phyloP scores from a whole-genome alignment of 1,140 invertebrate genomes.

The Chlorops oryzae region DNA sequence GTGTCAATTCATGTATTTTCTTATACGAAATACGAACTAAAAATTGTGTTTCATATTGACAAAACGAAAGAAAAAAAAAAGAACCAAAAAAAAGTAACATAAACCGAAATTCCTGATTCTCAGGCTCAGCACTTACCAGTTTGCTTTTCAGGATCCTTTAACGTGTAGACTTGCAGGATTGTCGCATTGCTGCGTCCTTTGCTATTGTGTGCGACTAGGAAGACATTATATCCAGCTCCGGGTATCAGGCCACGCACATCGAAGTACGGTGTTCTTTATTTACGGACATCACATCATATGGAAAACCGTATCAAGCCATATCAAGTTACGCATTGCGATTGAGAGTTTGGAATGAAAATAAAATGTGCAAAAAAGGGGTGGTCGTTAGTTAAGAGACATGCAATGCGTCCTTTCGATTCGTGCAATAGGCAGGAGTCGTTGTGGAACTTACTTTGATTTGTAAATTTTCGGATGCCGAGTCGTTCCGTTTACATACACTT shows the following conservation, averaged over 20 bases:
- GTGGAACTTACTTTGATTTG: slow-evolving; percentile 48
- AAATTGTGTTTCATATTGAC: no score
- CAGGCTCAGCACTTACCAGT: slow-evolving; percentile 54
- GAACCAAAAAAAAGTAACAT: neutral
- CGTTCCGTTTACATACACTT: slow-evolving; percentile 53
- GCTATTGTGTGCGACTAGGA: slow-evolving; percentile 64
- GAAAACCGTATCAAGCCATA: no score
- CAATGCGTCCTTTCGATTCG: no score
- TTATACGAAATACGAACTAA: no score
- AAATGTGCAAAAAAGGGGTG: no score
- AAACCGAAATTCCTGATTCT: neutral
- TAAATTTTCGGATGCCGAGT: slow-evolving; percentile 40
- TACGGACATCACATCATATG: no score
- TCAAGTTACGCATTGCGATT: no score
- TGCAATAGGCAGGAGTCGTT: no score
- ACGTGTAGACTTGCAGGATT: slow-evolving; percentile 61
- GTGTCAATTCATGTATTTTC: no score
- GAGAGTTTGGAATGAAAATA: no score
- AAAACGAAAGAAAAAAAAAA: neutral
- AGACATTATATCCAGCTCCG: slow-evolving; percentile 62
- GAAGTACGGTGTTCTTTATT: slow-evolving; percentile 55
- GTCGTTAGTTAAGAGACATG: no score
- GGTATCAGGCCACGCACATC: slow-evolving; percentile 59
- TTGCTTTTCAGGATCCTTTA: slow-evolving; percentile 71
- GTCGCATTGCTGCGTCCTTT: slow-evolving; percentile 63